Percentiles rank a stretch among this genome's conserved stretches.
Evolutionary conservation across 2,797 vertebrate genomes (phyloP).

Genomic region (Ctenopoma kingsleyae): DNA sequence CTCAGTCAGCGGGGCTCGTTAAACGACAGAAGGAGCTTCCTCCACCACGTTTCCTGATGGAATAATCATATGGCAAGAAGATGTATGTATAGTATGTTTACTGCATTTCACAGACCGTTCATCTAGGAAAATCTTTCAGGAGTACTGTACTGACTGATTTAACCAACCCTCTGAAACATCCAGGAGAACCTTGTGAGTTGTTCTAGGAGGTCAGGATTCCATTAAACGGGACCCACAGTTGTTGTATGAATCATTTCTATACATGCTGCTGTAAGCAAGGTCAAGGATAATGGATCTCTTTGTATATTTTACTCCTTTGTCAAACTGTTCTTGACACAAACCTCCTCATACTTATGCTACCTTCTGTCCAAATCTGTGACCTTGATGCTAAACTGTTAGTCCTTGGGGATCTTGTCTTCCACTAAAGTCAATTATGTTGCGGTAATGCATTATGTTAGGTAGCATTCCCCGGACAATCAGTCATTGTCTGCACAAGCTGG

Average conservation of each 20-base stretch:
- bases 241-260: constrained; percentile 7
- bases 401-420: constrained; percentile 67
- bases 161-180: background rate
- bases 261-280: constrained; percentile 45
- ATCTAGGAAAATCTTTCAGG: background rate
- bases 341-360: background rate
- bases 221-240: constrained; percentile 18
- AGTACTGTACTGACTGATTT: constrained; percentile 18
- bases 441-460: constrained; percentile 80
- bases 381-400: constrained; percentile 69
- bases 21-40: constrained; percentile 42
- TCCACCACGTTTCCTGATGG: constrained; percentile 14
- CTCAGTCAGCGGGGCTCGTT: constrained; percentile 46
- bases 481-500: constrained; percentile 79
- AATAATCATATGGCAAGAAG: constrained; percentile 15
- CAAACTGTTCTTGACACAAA: constrained; percentile 17
- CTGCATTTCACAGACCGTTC: constrained; percentile 21
- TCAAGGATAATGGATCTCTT: constrained; percentile 56
- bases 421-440: constrained; percentile 82
- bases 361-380: constrained; percentile 62
- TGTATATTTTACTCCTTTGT: constrained; percentile 40
- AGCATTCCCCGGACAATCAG: constrained; percentile 72
- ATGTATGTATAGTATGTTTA: constrained; percentile 18
- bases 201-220: constrained; percentile 22
- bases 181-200: constrained; percentile 25